phyloP scores from a whole-genome alignment of 2,113 vertebrate species.

The Azemiops feae region DNA sequence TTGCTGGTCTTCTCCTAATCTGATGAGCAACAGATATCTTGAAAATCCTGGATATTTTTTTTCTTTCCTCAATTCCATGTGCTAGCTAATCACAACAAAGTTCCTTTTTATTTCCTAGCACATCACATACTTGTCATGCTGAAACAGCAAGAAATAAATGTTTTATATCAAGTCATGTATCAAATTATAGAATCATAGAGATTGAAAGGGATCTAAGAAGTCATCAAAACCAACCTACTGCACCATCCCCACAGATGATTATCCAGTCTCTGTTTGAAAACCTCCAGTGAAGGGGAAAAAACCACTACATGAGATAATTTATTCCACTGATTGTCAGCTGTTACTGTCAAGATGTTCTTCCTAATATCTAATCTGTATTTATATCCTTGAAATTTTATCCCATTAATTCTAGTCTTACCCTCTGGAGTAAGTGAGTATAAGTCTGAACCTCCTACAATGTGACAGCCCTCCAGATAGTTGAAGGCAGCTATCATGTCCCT shows the following conservation, averaged over 20 bases:
- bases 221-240: background rate
- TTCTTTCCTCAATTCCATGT: background rate
- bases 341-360: background rate
- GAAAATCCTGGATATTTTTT: background rate
- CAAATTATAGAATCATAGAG: background rate
- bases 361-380: background rate
- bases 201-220: background rate
- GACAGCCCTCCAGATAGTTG: background rate
- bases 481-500: background rate
- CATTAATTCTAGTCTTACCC: background rate
- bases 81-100: background rate
- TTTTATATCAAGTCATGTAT: background rate
- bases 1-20: background rate
- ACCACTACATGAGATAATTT: background rate
- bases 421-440: background rate
- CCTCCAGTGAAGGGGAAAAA: background rate
- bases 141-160: background rate
- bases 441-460: background rate
- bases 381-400: background rate
- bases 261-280: background rate
- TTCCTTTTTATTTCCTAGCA: background rate
- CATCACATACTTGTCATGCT: background rate
- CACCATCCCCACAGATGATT: background rate
- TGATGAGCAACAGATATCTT: background rate
- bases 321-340: background rate